Conservation (phyloP, 2,888 invertebrate species). For the Drosophila testacea region DNA sequence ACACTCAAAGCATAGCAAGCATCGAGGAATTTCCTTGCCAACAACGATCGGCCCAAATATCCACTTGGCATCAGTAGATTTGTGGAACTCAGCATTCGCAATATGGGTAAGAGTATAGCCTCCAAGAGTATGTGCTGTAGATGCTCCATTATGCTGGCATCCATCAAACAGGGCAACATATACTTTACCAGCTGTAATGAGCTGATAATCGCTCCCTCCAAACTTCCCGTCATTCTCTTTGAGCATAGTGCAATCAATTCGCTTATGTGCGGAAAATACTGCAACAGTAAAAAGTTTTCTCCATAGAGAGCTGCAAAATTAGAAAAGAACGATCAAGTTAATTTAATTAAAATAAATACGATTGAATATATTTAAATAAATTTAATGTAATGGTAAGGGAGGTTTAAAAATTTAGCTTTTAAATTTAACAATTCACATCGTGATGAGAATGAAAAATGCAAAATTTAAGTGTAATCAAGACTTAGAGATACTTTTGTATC, state of each 20-base stretch:
- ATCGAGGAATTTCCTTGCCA: constrained; percentile 93
- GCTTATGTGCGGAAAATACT: constrained; percentile 95
- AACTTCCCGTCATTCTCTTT: constrained; percentile 91
- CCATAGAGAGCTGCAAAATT: constrained; percentile 59
- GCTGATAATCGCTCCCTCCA: constrained; percentile 95
- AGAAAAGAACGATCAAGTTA: neutral
- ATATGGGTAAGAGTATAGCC: constrained; percentile 92
- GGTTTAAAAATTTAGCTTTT: no score
- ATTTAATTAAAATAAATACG: neutral
- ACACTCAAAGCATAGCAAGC: constrained; percentile 92
- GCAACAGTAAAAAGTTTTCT: constrained; percentile 89
- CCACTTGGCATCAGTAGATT: constrained; percentile 94
- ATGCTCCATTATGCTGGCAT: constrained; percentile 94
- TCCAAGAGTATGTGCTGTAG: constrained; percentile 93
- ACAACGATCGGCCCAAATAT: constrained; percentile 89
- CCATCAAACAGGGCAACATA: constrained; percentile 92
- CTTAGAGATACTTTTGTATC: no score
- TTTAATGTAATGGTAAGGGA: neutral
- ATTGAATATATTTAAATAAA: neutral
- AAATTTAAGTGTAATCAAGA: no score
- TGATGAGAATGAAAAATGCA: no score
- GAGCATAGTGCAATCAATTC: constrained; percentile 93
- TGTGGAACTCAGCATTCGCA: constrained; percentile 92
- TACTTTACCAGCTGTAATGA: constrained; percentile 92
- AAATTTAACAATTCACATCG: no score